phyloP scores from a whole-genome alignment of 2,797 vertebrate species.

The Thamnophis elegans region DNA sequence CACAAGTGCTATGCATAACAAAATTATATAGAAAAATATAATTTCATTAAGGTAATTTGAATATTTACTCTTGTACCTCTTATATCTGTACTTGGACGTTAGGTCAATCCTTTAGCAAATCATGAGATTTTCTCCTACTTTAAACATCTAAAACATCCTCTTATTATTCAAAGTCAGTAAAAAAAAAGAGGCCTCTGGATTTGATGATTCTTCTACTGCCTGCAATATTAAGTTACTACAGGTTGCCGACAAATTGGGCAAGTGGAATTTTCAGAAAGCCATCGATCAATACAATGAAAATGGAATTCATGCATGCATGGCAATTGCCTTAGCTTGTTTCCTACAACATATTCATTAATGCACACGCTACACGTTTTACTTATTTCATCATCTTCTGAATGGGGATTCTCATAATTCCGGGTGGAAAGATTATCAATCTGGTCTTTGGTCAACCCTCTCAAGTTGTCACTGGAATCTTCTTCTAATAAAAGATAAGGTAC shows the following conservation, averaged over 20 bases:
- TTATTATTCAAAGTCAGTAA: background rate
- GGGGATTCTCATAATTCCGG: constrained; percentile 85
- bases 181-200: background rate
- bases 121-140: constrained; percentile 58
- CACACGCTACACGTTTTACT: constrained; percentile 91
- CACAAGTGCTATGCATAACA: constrained; percentile 76
- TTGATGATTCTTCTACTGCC: constrained; percentile 46
- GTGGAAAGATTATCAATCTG: constrained; percentile 97
- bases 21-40: constrained; percentile 74
- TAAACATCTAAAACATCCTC: constrained; percentile 60
- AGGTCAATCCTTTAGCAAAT: constrained; percentile 65
- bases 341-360: constrained; percentile 92
- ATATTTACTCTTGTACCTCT: constrained; percentile 66
- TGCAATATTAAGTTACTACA: constrained; percentile 74
- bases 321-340: constrained; percentile 91
- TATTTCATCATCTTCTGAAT: constrained; percentile 83
- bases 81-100: constrained; percentile 66
- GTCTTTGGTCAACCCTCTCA: constrained; percentile 93
- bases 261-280: constrained; percentile 95
- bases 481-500: constrained; percentile 93
- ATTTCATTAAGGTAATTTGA: constrained; percentile 71
- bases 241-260: constrained; percentile 94
- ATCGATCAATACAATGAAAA: constrained; percentile 95
- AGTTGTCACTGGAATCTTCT: constrained; percentile 83
- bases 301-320: constrained; percentile 94